Conservation (phyloP, 92 coral and sea anemone species). For the Zoanthus sociatus region DNA sequence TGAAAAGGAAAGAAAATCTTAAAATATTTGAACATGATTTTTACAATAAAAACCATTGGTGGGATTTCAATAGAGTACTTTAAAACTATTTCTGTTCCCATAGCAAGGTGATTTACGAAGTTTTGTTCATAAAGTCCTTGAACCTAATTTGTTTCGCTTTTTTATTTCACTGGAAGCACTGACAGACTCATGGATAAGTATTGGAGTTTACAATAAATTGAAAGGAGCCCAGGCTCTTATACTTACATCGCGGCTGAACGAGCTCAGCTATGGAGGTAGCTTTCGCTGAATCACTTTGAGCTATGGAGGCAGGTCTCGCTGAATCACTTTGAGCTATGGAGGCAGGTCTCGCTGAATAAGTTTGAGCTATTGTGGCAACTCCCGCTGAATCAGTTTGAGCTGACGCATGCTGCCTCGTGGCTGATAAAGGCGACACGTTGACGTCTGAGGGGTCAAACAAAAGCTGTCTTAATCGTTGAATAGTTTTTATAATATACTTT, state of each 20-base stretch:
- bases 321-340: neutral
- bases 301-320: neutral
- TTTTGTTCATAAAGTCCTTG: neutral
- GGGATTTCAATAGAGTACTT: too few species aligned
- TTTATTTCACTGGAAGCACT: neutral
- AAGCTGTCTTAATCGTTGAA: too few species aligned
- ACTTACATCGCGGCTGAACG: slow-evolving; percentile 7
- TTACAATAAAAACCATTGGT: too few species aligned
- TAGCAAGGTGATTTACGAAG: too few species aligned
- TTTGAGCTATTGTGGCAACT: neutral
- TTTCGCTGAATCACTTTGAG: neutral
- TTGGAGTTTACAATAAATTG: neutral
- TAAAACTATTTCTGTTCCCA: too few species aligned
- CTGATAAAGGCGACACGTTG: too few species aligned
- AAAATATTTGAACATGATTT: too few species aligned
- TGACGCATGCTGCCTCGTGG: too few species aligned
- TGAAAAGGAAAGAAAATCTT: too few species aligned
- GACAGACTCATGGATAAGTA: neutral
- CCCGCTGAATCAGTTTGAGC: neutral
- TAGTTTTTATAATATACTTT: too few species aligned
- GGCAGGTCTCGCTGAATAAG: neutral
- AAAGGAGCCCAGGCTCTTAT: neutral
- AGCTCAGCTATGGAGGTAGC: neutral
- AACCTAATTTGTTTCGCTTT: neutral
- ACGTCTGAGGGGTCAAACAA: too few species aligned